Conservation (phyloP, 2,113 vertebrate genomes). For the Neopipo cinnamomea region DNA sequence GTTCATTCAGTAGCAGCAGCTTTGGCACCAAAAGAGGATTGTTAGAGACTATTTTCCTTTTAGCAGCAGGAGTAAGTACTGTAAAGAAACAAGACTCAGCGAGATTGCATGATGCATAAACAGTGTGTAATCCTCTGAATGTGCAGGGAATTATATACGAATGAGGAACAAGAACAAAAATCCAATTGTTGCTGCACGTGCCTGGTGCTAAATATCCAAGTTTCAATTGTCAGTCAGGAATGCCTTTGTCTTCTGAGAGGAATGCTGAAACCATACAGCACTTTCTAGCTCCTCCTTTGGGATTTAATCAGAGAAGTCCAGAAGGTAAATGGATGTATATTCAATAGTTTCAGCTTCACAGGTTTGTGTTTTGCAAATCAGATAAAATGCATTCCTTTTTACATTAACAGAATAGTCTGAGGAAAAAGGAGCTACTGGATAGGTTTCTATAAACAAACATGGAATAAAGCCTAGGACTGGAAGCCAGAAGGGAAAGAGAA, state of each 20-base stretch:
- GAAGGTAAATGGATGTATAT: neutral
- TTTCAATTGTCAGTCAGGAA: neutral
- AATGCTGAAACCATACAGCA: neutral
- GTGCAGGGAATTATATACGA: conserved; percentile 62
- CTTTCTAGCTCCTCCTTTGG: neutral
- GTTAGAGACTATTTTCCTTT: conserved; percentile 74
- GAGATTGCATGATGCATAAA: conserved; percentile 70
- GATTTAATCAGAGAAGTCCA: neutral
- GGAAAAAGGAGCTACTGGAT: conserved; percentile 10
- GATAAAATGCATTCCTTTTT: conserved; percentile 17
- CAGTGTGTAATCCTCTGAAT: conserved; percentile 75
- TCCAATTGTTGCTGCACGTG: neutral
- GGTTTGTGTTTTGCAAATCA: conserved; percentile 10
- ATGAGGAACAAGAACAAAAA: conserved; percentile 43
- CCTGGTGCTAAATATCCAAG: neutral
- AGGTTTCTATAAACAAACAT: conserved; percentile 25
- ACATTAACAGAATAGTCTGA: neutral
- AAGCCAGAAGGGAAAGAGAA: neutral
- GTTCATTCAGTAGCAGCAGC: conserved; percentile 72
- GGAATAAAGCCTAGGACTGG: neutral
- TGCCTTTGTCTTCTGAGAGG: neutral
- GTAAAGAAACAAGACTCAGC: conserved; percentile 70
- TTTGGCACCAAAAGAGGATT: conserved; percentile 76
- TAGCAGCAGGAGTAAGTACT: conserved; percentile 76
- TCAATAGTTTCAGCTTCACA: neutral